Conservation (phyloP, 2,113 vertebrate genomes). For the Nothocercus nigrocapillus region DNA sequence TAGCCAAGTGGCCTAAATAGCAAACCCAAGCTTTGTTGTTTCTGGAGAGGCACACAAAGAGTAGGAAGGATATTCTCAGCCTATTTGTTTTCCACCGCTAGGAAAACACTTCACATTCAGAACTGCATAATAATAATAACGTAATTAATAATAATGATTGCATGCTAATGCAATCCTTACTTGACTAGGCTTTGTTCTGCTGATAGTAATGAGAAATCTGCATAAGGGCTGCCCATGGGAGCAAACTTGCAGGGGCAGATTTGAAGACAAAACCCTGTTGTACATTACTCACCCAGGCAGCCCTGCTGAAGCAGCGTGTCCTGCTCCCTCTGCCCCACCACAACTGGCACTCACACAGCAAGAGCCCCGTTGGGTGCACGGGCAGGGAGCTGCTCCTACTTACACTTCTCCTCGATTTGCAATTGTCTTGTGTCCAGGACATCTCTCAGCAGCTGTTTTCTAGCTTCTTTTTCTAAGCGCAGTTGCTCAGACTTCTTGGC, state of each 20-base stretch:
- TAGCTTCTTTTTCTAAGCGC: conserved; percentile 75
- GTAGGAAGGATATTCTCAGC: neutral
- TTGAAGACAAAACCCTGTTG: neutral
- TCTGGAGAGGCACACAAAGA: neutral
- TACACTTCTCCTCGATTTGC: conserved; percentile 89
- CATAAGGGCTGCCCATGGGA: neutral
- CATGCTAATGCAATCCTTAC: neutral
- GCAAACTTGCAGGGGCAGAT: neutral
- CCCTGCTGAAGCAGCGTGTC: neutral
- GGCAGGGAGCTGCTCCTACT: conserved; percentile 3
- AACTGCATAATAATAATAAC: neutral
- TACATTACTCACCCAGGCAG: neutral
- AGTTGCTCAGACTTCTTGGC: conserved; percentile 68
- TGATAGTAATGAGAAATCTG: neutral
- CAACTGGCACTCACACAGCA: rapidly evolving
- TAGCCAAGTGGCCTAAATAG: neutral
- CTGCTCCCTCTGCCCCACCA: neutral
- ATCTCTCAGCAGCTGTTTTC: conserved; percentile 80
- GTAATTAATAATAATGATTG: neutral
- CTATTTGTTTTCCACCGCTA: neutral
- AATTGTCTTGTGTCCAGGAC: conserved; percentile 79
- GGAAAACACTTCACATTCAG: neutral
- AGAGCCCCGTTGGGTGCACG: neutral
- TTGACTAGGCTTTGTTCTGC: neutral
- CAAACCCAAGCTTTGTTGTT: neutral